phyloP scores from a whole-genome alignment of 2,888 invertebrate genomes.

The Chaitophorus viminalis region DNA sequence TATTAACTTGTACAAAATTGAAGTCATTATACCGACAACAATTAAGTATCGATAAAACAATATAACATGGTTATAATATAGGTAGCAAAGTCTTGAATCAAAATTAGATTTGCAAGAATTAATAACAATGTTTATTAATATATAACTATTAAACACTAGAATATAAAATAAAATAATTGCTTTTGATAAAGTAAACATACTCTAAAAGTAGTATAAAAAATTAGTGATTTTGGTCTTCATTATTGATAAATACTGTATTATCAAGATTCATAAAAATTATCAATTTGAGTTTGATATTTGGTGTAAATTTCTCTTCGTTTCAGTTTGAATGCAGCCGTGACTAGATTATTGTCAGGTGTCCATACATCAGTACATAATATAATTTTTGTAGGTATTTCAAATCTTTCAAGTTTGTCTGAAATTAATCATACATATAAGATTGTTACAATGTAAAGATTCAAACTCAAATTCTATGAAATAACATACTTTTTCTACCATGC shows the following conservation, averaged over 20 bases:
- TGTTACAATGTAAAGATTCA: conserved; percentile 8
- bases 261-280: conserved; percentile 94
- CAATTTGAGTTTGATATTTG: conserved; percentile 90
- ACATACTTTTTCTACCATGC: conserved; percentile 86
- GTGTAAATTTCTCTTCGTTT: conserved; percentile 96
- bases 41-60: conserved; percentile 4
- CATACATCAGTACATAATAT: conserved; percentile 91
- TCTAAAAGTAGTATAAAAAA: conserved; percentile 46
- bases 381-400: conserved; percentile 90
- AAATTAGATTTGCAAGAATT: conserved; percentile 39
- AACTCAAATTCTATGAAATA: conserved; percentile 17
- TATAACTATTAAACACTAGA: conserved; percentile 11
- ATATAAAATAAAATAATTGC: conserved; percentile 43
- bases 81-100: conserved; percentile 4
- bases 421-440: conserved; percentile 39
- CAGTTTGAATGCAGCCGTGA: conserved; percentile 97
- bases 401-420: conserved; percentile 87
- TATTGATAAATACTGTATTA: conserved; percentile 63
- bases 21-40: not conserved
- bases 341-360: conserved; percentile 97
- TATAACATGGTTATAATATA: not conserved
- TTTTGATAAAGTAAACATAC: conserved; percentile 54
- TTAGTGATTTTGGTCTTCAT: conserved; percentile 30
- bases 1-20: not conserved
- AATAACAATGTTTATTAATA: conserved; percentile 43